Percentiles rank a stretch among this genome's conserved stretches.
phyloP scores from a whole-genome alignment of 2,888 invertebrate species.

The Antitype chi region DNA sequence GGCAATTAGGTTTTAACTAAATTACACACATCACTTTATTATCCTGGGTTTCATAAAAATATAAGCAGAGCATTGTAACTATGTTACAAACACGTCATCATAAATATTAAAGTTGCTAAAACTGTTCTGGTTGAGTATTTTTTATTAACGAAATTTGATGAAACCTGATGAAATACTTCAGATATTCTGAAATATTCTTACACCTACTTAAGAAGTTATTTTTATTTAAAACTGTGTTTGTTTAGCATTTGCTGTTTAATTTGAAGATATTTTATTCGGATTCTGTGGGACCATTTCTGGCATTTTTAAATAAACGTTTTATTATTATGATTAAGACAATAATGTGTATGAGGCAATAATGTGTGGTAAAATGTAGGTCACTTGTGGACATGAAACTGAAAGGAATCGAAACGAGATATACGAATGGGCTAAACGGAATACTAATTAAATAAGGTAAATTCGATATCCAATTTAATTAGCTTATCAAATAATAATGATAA shows the following conservation, averaged over 20 bases:
- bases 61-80: constrained; percentile 15
- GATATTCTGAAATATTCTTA: constrained; percentile 23
- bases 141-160: constrained; percentile 43
- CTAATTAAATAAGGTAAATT: constrained; percentile 1
- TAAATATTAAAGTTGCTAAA: constrained; percentile 53
- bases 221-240: not conserved
- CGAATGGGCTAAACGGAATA: not conserved
- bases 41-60: constrained; percentile 47
- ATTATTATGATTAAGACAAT: not conserved
- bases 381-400: not conserved
- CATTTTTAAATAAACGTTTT: not conserved
- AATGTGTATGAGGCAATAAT: not conserved
- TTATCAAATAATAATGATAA: not conserved
- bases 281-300: not conserved
- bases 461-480: not conserved
- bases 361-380: not conserved
- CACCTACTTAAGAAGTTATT: not conserved
- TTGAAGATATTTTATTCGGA: not conserved
- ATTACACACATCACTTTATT: constrained; percentile 34
- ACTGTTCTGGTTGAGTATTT: constrained; percentile 49
- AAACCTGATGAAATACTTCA: constrained; percentile 42
- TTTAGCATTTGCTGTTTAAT: not conserved
- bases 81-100: constrained; percentile 35
- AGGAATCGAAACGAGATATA: not conserved
- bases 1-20: constrained; percentile 36